A percentile compares a stretch with the other conserved stretches of the same genome.
Evolutionary conservation across 1,140 invertebrate species (phyloP).

Genomic region (Drosophila kurseongensis): DNA sequence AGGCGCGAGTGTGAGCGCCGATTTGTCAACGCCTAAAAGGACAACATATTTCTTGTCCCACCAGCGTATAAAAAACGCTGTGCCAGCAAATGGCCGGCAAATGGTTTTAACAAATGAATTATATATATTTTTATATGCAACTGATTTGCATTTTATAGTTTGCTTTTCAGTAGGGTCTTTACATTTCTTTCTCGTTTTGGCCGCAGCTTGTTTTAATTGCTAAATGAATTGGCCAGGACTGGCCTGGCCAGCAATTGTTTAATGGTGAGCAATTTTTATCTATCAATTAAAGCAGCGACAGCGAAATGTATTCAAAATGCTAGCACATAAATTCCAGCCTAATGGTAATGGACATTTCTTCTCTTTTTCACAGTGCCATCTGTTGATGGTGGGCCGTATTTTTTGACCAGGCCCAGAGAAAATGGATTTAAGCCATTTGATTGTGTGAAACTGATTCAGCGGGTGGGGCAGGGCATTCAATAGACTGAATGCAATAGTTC

Average conservation of each 20-base stretch:
- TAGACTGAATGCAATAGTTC: not conserved
- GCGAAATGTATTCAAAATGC: conserved; percentile 60
- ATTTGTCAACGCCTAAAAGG: conserved; percentile 84
- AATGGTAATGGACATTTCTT: conserved; percentile 33
- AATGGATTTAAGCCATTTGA: conserved; percentile 6
- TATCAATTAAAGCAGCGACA: conserved; percentile 75
- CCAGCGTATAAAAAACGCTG: conserved; percentile 41
- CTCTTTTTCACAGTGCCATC: conserved; percentile 14
- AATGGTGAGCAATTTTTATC: conserved; percentile 75
- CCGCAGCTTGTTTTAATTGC: conserved; percentile 78
- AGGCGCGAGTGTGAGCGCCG: conserved; percentile 61
- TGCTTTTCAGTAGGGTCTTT: conserved; percentile 1
- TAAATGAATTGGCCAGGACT: conserved; percentile 66
- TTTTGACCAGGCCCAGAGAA: not conserved
- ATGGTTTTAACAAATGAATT: conserved; percentile 79
- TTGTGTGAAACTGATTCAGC: conserved; percentile 19
- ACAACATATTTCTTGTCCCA: conserved; percentile 73
- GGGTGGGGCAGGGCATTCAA: not conserved
- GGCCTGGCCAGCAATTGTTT: conserved; percentile 55
- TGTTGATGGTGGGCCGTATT: not conserved
- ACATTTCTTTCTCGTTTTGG: conserved; percentile 26
- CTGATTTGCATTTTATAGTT: conserved; percentile 78
- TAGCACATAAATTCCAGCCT: conserved; percentile 47
- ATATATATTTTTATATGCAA: conserved; percentile 61
- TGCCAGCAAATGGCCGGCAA: conserved; percentile 72